Conservation (phyloP, 2,113 vertebrate genomes). For the Scomber scombrus region DNA sequence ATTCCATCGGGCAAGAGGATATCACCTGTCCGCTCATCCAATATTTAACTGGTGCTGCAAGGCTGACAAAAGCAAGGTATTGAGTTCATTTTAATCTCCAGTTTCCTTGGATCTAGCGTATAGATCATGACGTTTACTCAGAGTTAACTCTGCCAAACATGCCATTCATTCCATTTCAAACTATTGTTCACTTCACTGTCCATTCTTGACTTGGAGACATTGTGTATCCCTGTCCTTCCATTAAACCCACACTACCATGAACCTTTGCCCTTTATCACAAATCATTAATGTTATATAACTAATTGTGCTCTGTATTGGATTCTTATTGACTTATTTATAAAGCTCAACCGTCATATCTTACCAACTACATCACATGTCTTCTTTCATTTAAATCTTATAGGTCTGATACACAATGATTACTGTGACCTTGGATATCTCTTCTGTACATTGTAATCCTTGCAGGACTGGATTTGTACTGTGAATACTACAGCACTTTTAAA, state of each 20-base stretch:
- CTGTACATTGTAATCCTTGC: not conserved
- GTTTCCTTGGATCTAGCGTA: slow-evolving; percentile 50
- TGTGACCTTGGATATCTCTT: not conserved
- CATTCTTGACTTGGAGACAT: not conserved
- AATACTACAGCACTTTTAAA: not conserved
- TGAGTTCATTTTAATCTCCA: slow-evolving; percentile 71
- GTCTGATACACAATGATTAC: not conserved
- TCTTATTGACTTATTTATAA: not conserved
- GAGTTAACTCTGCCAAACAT: slow-evolving; percentile 26
- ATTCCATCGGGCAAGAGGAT: slow-evolving; percentile 60
- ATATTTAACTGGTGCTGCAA: slow-evolving; percentile 71
- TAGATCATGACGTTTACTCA: slow-evolving; percentile 26
- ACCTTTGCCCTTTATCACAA: not conserved
- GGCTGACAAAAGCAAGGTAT: slow-evolving; percentile 71
- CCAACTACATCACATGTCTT: not conserved
- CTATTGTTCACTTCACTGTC: slow-evolving; percentile 6
- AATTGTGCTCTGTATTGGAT: not conserved
- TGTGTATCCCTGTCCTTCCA: not conserved
- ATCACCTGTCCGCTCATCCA: slow-evolving; percentile 77
- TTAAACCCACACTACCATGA: not conserved
- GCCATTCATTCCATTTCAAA: slow-evolving; percentile 36
- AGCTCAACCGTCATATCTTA: not conserved
- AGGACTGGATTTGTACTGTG: not conserved
- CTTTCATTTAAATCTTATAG: not conserved
- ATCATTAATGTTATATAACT: not conserved